phyloP scores from a whole-genome alignment of 2,797 vertebrate genomes.

The Chloroceryle amazona region DNA sequence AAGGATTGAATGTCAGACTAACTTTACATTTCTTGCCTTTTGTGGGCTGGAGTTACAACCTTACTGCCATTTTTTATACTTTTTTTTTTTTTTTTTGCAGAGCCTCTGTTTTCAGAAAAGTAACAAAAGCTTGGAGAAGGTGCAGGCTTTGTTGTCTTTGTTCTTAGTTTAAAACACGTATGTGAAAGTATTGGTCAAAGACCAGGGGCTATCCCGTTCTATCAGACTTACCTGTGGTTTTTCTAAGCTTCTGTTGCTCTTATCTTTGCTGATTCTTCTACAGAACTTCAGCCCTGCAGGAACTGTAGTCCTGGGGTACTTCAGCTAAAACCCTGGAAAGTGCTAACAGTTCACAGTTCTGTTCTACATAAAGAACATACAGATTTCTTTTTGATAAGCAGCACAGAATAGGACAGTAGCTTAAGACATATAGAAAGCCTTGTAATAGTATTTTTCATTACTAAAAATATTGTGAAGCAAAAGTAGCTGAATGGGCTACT shows the following conservation, averaged over 20 bases:
- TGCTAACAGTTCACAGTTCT: background rate
- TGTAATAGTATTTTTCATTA: background rate
- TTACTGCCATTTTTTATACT: slow-evolving; percentile 71
- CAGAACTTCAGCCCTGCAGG: background rate
- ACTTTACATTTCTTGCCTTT: slow-evolving; percentile 76
- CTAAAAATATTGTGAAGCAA: background rate
- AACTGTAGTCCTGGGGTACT: background rate
- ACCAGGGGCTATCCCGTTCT: background rate
- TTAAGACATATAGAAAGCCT: background rate
- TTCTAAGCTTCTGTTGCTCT: background rate
- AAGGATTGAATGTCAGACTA: slow-evolving; percentile 75
- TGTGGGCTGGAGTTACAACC: slow-evolving; percentile 75
- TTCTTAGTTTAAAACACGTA: background rate
- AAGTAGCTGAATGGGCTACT: background rate
- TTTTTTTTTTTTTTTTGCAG: background rate
- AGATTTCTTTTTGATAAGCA: background rate
- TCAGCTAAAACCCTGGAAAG: background rate
- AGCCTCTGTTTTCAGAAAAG: background rate
- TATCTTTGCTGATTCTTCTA: background rate
- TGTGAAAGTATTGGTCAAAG: background rate
- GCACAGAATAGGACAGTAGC: background rate
- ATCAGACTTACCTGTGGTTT: background rate
- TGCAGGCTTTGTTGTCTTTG: background rate
- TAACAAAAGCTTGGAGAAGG: background rate
- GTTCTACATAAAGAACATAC: background rate